Percentiles rank a stretch among this genome's conserved stretches.
Evolutionary conservation across 2,113 vertebrate species (phyloP).

Genomic region (Telmatochromis bifrenatus): DNA sequence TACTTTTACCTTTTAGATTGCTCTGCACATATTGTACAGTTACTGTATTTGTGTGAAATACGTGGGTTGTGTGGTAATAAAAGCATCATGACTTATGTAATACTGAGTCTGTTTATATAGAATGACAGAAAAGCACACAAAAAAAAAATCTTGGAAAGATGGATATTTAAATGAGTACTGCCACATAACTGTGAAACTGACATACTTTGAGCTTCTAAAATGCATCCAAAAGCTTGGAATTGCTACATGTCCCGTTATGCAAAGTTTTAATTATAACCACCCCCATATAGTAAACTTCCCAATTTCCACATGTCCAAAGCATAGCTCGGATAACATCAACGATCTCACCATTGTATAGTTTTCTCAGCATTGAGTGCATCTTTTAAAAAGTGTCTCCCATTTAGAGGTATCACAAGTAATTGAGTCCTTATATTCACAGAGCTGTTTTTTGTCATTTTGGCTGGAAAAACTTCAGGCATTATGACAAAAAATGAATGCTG

Average conservation of each 20-base stretch:
- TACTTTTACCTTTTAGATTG: not conserved
- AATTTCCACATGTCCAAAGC: not conserved
- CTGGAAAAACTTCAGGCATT: not conserved
- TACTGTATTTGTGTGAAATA: not conserved
- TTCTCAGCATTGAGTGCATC: not conserved
- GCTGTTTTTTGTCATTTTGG: not conserved
- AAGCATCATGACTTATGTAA: not conserved
- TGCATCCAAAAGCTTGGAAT: not conserved
- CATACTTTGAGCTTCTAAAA: not conserved
- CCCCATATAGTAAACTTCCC: not conserved
- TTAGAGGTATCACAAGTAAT: not conserved
- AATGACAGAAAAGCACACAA: not conserved
- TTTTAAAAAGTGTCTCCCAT: not conserved
- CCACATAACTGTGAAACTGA: not conserved
- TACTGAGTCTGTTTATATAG: not conserved
- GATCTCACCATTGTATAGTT: not conserved
- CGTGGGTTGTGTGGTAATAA: not conserved
- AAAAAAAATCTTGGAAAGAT: not conserved
- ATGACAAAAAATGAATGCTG: slow-evolving; percentile 5
- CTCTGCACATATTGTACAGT: not conserved
- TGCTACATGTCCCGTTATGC: not conserved
- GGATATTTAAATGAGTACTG: not conserved
- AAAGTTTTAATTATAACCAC: not conserved
- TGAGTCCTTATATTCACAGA: not conserved
- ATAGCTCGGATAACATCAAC: not conserved